Evolutionary conservation across 2,888 invertebrate species (phyloP), one percentile per base, ranked within the genome.

Genomic region (Asteroscopus sphinx): DNA sequence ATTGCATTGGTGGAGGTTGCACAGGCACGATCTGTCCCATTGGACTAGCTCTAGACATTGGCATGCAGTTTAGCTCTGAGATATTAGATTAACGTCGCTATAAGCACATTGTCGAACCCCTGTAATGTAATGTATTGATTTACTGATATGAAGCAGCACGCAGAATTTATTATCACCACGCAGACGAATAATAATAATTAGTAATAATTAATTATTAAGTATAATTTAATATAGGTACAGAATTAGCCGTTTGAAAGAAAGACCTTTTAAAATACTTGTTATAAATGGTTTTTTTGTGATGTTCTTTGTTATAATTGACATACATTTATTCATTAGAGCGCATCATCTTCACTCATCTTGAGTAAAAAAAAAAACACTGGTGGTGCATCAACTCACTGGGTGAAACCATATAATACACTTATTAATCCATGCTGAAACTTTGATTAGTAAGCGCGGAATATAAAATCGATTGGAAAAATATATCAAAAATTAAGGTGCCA

Each of bases 21-120:
- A 21, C 39, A 47, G 47, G 78, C 85, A 83, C 86, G 83, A 85
- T 84, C 79, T 81, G 79, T 85, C 77, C 76, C 76, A 77, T 77
- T 79, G 76, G 78, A 64, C 68, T 72, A 67, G 76, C 75, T 74
- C 47, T 57, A 75, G 67, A 75, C 77, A 76, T 76, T 66, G 74
- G 74, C 67, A 71, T 72, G 73, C 75, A 45, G 53, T 51, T 37
- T 51, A 35, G 44, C 41, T 35, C 33, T 41, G 15, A 56, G 48
- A 52, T 59, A 45, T 54, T 71, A 73, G 57, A 73, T 75, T 77
- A 66, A 77, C 62, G 52, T 61, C 49, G 58, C 46, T 55, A 30
- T 45, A 40, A 56, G 40, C 62, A 61, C 51, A 64, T 60, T 66
- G 52, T 59, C 48, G 49, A 51, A 61, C 42, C 48, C 13, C 36